phyloP scores from a whole-genome alignment of 2,113 vertebrate genomes.

The Lampris megalopsis region DNA sequence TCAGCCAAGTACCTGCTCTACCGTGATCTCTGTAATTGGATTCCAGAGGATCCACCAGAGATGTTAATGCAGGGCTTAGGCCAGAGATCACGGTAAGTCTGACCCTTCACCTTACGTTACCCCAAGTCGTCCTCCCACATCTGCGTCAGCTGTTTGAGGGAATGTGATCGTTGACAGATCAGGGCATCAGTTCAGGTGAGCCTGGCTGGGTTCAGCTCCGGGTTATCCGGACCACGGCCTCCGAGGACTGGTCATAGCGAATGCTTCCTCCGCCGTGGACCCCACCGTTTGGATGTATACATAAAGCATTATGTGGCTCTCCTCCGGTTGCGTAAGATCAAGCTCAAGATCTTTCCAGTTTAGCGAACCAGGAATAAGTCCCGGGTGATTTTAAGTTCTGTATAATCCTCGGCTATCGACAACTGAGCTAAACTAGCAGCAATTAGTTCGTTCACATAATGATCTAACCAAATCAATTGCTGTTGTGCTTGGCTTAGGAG shows the following conservation, averaged over 20 bases:
- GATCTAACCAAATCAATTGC: background rate
- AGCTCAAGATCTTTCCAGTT: too few relatives aligned
- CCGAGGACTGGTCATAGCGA: too few relatives aligned
- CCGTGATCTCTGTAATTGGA: slow-evolving; percentile 69
- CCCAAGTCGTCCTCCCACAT: background rate
- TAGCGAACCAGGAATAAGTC: too few relatives aligned
- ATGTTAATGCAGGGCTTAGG: slow-evolving; percentile 62
- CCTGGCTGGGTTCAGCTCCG: background rate
- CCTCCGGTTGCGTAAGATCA: too few relatives aligned
- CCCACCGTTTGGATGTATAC: too few relatives aligned
- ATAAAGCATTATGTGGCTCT: too few relatives aligned
- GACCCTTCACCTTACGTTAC: slow-evolving; percentile 17
- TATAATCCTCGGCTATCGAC: too few relatives aligned
- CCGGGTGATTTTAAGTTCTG: too few relatives aligned
- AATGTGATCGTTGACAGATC: slow-evolving; percentile 23
- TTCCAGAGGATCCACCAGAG: slow-evolving; percentile 60
- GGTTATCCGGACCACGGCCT: too few relatives aligned
- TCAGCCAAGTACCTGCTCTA: slow-evolving; percentile 20
- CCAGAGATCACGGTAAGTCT: slow-evolving; percentile 33
- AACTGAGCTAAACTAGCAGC: too few relatives aligned
- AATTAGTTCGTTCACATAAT: too few relatives aligned
- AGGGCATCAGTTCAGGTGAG: slow-evolving; percentile 1
- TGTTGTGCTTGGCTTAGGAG: background rate
- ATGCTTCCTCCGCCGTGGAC: too few relatives aligned
- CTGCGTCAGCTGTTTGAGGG: background rate